Conservation (phyloP, 2,113 vertebrate genomes). For the Tyrannus savana region DNA sequence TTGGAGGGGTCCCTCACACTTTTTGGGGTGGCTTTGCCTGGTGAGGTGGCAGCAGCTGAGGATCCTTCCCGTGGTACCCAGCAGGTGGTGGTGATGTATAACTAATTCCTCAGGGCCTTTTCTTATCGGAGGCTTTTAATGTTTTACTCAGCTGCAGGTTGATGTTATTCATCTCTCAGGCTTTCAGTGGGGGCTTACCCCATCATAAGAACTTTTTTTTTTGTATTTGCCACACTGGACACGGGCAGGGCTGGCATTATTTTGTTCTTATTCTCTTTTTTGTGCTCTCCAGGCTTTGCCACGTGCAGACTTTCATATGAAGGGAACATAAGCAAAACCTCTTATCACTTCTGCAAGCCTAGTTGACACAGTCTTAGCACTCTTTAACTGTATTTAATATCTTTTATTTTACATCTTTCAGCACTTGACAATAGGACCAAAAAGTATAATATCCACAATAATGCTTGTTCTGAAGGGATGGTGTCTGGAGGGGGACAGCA, state of each 20-base stretch:
- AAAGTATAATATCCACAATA: not conserved
- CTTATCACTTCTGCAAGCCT: not conserved
- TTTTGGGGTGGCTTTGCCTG: not conserved
- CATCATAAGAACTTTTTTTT: not conserved
- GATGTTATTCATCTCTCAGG: rapidly evolving
- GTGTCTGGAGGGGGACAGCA: not conserved
- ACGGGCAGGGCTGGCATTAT: not conserved
- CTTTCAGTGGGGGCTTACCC: not conserved
- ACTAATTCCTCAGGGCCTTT: not conserved
- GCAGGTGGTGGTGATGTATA: slow-evolving; percentile 58
- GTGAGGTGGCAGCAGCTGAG: rapidly evolving
- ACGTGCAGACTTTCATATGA: not conserved
- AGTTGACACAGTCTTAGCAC: not conserved
- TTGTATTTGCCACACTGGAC: not conserved
- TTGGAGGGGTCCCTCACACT: not conserved
- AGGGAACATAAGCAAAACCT: not conserved
- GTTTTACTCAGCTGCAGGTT: not conserved
- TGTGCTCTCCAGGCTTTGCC: rapidly evolving
- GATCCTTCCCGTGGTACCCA: not conserved
- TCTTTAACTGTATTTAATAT: not conserved
- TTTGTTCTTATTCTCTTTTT: not conserved
- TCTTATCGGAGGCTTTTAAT: slow-evolving; percentile 53
- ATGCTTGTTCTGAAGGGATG: not conserved
- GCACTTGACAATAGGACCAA: not conserved
- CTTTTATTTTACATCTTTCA: not conserved